These are phyloP conservation scores for Emydura subglobosa DNA, from an alignment of 2,113 vertebrate species.

Conservation along the genomic window DNA sequence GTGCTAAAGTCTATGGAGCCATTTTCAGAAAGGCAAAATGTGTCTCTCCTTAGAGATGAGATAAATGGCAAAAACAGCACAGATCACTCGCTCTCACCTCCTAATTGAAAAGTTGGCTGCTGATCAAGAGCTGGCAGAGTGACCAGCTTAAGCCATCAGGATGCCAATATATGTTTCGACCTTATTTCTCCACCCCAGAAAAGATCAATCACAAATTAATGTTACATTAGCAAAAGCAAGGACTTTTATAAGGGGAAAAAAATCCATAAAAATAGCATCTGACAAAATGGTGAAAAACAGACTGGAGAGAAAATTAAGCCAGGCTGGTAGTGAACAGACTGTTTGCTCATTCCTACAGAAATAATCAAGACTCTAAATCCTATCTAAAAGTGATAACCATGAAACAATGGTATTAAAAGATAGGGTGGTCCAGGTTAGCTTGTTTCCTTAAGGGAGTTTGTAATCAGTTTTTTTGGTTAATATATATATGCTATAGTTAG, in stretches of 20 bases:
- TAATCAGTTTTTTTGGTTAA: conserved; percentile 8
- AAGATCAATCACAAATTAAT: conserved; percentile 70
- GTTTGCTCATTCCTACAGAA: neutral
- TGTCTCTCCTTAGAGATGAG: conserved; percentile 26
- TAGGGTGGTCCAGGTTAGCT: neutral
- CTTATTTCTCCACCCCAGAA: conserved; percentile 59
- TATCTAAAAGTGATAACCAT: neutral
- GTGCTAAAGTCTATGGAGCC: neutral
- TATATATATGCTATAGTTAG: conserved; percentile 26
- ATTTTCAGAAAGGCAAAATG: conserved; percentile 38
- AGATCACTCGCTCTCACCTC: conserved; percentile 69
- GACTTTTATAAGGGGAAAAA: neutral
- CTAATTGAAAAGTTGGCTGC: conserved; percentile 81
- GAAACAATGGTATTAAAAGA: conserved; percentile 8
- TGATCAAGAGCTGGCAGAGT: conserved; percentile 66
- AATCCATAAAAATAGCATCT: conserved; percentile 46
- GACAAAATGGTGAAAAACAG: conserved; percentile 34
- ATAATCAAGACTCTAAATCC: neutral
- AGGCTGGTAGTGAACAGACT: neutral
- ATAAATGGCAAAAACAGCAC: conserved; percentile 55
- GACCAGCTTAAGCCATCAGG: conserved; percentile 63
- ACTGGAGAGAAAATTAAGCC: conserved; percentile 24
- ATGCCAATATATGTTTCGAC: conserved; percentile 50
- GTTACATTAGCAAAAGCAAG: conserved; percentile 56
- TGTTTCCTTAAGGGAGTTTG: neutral